Base-by-base conservation (phyloP, 2,797 vertebrate species). In the Tamandua tetradactyla region DNA sequence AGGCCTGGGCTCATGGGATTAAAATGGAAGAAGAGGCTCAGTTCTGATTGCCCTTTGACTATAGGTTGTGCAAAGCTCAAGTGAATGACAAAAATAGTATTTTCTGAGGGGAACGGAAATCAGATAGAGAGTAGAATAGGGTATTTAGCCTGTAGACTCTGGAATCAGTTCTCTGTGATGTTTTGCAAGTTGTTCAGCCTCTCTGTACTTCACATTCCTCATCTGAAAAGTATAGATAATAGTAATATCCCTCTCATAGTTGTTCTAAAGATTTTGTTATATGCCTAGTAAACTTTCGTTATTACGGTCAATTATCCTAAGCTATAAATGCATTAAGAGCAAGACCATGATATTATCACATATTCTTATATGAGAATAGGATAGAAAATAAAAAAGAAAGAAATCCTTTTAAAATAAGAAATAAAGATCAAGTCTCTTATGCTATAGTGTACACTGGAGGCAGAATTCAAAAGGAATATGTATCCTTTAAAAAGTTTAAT, bases 11-110 rank as follows among this genome's bases (percentile, higher is more conserved):
- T 64, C 13, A 7, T 3, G 9, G 12, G 3, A 15, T 2, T 22
- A 30, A 1, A 44, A 2, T 10, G 1, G 10, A 12, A 23, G 1
- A 37, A 0, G 3, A 27, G 7, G 15, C 3, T 62, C 17, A 69
- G 0, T 20, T 25, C 25, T 74, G 6, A 1, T 22, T 47, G 11
- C 8, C 6, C 30, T 35, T 86, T 9, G 12, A 1, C 27, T 57
- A 44, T 5, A 42, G 30, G 80, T 14, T 83, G 10, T 17, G 55
- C 40, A 42, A 4, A 68, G 7, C 5, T 30, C 7, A 76, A 44
- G 2, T 27, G 11, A 71, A 42, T 59, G 40, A n/a, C 2, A 15
- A 49, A 61, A 86, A 62, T 37, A 57, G 1, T 27, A 44, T 1
- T n/a, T 11, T 11, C n/a, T 79, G 12, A 15, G 4, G 2, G 25